phyloP scores from a whole-genome alignment of 2,888 invertebrate genomes.

The Cheilosia pagana region DNA sequence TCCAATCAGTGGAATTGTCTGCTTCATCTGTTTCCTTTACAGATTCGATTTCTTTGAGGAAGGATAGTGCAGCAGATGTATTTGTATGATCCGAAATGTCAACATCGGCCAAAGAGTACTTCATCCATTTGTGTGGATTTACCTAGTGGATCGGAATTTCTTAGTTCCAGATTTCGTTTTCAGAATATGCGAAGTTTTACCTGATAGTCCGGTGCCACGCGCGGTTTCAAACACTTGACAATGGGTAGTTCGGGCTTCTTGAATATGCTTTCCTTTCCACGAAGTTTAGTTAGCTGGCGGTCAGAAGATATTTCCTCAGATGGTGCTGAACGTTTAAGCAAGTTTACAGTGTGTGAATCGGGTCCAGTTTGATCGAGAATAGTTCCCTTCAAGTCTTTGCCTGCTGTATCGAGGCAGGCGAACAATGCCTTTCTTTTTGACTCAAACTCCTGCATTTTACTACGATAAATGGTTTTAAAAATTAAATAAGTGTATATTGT shows the following conservation, averaged over 20 bases:
- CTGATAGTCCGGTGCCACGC: slow-evolving; percentile 84
- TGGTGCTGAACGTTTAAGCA: slow-evolving; percentile 83
- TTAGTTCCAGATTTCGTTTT: background rate
- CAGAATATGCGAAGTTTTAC: slow-evolving; percentile 77
- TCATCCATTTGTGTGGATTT: slow-evolving; percentile 92
- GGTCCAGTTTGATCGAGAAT: slow-evolving; percentile 80
- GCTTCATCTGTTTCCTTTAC: slow-evolving; percentile 80
- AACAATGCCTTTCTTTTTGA: slow-evolving; percentile 89
- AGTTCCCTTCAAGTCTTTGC: slow-evolving; percentile 84
- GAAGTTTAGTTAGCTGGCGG: slow-evolving; percentile 78
- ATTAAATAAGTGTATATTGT: background rate
- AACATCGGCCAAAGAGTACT: slow-evolving; percentile 91
- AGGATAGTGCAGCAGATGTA: slow-evolving; percentile 90
- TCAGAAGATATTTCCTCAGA: slow-evolving; percentile 71
- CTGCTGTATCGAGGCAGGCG: slow-evolving; percentile 87
- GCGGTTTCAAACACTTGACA: slow-evolving; percentile 85
- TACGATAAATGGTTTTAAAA: background rate
- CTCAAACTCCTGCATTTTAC: slow-evolving; percentile 83
- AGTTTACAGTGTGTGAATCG: slow-evolving; percentile 78
- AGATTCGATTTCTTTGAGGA: slow-evolving; percentile 88
- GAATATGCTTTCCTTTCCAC: slow-evolving; percentile 89
- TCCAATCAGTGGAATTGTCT: slow-evolving; percentile 47
- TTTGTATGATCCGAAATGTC: slow-evolving; percentile 92
- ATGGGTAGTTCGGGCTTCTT: slow-evolving; percentile 89
- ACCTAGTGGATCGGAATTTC: slow-evolving; percentile 84